Conservation (phyloP, 2,888 invertebrate species). For the Morpho helenor region DNA sequence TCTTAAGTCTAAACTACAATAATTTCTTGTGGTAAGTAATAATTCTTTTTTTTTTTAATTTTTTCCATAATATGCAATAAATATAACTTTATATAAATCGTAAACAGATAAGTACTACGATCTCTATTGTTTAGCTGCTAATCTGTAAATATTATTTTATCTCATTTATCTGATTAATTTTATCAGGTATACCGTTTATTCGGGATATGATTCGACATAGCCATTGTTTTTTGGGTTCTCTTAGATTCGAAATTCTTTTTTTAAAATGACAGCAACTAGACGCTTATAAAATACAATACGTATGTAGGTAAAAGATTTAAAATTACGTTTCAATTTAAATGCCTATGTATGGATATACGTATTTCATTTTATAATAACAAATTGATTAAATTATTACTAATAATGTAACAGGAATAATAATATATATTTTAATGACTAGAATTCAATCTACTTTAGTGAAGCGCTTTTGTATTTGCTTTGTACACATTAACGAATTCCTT, state of each 20-base stretch:
- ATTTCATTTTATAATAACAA: constrained; percentile 17
- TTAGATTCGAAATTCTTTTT: constrained; percentile 8
- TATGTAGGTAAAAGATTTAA: constrained; percentile 15
- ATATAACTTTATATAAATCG: constrained; percentile 64
- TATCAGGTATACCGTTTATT: constrained; percentile 68
- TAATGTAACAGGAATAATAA: constrained; percentile 15
- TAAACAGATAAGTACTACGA: constrained; percentile 50
- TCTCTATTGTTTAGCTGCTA: constrained; percentile 46
- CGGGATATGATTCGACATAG: constrained; percentile 62
- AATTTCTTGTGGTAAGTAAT: constrained; percentile 60
- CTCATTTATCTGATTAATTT: constrained; percentile 49
- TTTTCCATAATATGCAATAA: constrained; percentile 72
- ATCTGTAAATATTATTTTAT: constrained; percentile 58
- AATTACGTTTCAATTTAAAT: constrained; percentile 16
- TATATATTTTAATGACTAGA: constrained; percentile 18
- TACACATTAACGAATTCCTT: constrained; percentile 9
- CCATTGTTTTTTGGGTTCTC: constrained; percentile 22
- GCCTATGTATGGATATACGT: constrained; percentile 5
- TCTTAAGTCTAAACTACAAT: constrained; percentile 72
- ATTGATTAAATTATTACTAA: constrained; percentile 9
- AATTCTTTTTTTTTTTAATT: constrained; percentile 67
- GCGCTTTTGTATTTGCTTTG: constrained; percentile 1
- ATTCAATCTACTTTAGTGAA: constrained; percentile 9
- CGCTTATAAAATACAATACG: constrained; percentile 10
- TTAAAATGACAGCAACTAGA: constrained; percentile 18